A percentile compares a stretch with the other conserved stretches of the same genome.
These are phyloP conservation scores for Amphimallon solstitiale DNA, from an alignment of 2,888 invertebrate species.

Conservation along the genomic window DNA sequence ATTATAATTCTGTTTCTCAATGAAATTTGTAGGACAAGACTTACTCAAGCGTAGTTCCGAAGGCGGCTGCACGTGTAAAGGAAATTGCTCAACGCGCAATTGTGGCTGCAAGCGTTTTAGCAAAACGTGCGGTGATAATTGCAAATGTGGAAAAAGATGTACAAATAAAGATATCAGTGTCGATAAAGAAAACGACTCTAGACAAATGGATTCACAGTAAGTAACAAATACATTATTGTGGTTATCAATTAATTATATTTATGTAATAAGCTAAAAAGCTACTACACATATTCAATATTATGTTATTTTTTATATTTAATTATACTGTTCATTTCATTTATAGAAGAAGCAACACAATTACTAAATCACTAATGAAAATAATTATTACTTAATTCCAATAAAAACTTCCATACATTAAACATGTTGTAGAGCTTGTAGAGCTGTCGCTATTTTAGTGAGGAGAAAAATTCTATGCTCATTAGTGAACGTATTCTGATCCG, in stretches of 20 bases:
- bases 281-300: no score
- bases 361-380: no score
- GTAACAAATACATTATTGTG: neutral
- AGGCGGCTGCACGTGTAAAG: conserved; percentile 72
- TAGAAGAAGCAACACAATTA: neutral
- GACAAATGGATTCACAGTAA: neutral
- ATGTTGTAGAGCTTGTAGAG: no score
- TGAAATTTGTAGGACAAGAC: conserved; percentile 33
- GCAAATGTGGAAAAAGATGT: conserved; percentile 68
- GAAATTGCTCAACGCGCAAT: conserved; percentile 67
- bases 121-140: conserved; percentile 63
- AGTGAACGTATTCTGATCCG: no score
- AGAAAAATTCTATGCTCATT: no score
- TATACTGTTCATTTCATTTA: no score
- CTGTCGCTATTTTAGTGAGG: no score
- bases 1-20: conserved; percentile 15
- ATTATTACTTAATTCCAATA: no score
- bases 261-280: conserved; percentile 37
- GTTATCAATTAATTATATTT: conserved; percentile 38
- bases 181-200: conserved; percentile 21
- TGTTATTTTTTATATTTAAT: no score
- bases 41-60: conserved; percentile 67
- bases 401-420: no score
- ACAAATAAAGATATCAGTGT: conserved; percentile 56
- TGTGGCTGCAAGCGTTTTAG: conserved; percentile 71